Conservation (phyloP, 2,113 vertebrate species). For the Brachyistius frenatus region DNA sequence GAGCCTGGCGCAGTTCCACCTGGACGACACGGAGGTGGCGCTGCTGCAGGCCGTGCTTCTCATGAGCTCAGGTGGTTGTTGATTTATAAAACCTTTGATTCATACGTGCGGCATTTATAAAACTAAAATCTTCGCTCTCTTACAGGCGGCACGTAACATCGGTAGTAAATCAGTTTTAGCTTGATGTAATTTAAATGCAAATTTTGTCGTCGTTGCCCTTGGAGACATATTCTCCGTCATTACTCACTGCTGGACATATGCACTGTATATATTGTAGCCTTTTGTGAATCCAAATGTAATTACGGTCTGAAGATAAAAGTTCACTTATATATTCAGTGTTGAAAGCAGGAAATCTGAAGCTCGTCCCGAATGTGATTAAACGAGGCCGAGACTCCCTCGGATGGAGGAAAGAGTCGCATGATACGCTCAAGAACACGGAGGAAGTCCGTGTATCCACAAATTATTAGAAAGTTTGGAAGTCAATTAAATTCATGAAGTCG, state of each 20-base stretch:
- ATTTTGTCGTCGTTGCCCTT: neutral
- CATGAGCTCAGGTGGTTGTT: slow-evolving; percentile 92
- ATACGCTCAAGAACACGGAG: too few species aligned
- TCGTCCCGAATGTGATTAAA: too few species aligned
- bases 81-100: neutral
- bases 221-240: slow-evolving; percentile 25
- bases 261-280: neutral
- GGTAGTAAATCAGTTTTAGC: too few species aligned
- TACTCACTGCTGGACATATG: slow-evolving; percentile 1
- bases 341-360: too few species aligned
- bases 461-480: too few species aligned
- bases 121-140: too few species aligned
- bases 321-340: slow-evolving; percentile 18
- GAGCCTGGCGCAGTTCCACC: slow-evolving; percentile 95
- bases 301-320: slow-evolving; percentile 29
- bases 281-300: slow-evolving; percentile 38
- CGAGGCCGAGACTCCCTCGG: too few species aligned
- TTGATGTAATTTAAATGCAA: slow-evolving; percentile 37
- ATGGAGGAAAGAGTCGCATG: too few species aligned
- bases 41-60: slow-evolving; percentile 96
- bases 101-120: neutral
- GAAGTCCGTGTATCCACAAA: too few species aligned
- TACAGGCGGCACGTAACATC: too few species aligned
- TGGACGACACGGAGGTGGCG: slow-evolving; percentile 97
- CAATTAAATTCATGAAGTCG: too few species aligned